Evolutionary conservation across 2,113 vertebrate species (phyloP), one percentile per base, ranked within the genome.

Genomic region (Progne subis): DNA sequence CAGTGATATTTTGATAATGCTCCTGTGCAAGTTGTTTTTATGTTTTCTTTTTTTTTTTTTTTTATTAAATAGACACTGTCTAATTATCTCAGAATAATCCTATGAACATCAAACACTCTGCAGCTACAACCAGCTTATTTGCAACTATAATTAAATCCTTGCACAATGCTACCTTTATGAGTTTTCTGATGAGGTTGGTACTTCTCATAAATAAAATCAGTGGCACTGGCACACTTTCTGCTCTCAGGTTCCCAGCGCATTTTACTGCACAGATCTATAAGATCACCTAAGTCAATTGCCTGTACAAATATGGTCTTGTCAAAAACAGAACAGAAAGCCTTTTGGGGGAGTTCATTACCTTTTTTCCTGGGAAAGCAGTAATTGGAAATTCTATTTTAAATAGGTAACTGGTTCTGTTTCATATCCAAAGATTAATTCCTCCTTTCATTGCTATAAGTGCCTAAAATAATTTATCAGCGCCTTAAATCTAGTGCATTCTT

Each of bases 361-460:
- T 63, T 90, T 90, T 90, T 52, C 49, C 57, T 56, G 61, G 19
- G 31, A 70, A 82, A 82, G 64, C 20, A 34, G 26, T 88, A 85
- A 92, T 67, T 59, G 59, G 41, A 91, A 91, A 57, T 29, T 15
- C 39, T 76, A 55, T 74, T 88, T 94, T 85, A 90, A 92, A 81
- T 8, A 83, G 29, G 46, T 80, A 71, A 41, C 32, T 87, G 39
- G 10, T 53, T 92, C 6, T 4, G 67, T 82, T 93, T 95, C 71
- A 76, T 34, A 74, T 47, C 76, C 41, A 65, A 53, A 75, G 41
- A 32, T n/a, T 88, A 91, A 67, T 80, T 77, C 46, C 44, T 85
- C 43, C 26, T 69, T 86, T 83, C 37, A 32, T 43, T 76, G 44
- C 60, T 94, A 18, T 68, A 82, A 88, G 69, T 83, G 63, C 83